A percentile compares a stretch with the other conserved stretches of the same genome.
Evolutionary conservation across 92 coral and sea anemone species (phyloP).

Genomic region (Plumapathes pennacea): DNA sequence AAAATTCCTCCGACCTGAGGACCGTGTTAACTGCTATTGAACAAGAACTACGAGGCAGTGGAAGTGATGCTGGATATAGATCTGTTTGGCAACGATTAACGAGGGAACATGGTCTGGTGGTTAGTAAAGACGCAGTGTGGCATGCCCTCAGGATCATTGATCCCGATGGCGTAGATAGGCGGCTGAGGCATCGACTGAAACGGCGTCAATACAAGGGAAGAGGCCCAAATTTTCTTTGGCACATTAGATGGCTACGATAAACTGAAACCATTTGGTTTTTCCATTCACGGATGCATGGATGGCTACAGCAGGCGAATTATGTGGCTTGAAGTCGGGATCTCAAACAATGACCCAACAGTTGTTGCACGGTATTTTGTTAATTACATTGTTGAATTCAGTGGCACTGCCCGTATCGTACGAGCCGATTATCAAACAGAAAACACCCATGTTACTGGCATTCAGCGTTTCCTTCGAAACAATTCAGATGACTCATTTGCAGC

Average conservation of each 20-base stretch:
- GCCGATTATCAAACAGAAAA: constrained; percentile 57
- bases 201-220: constrained; percentile 50
- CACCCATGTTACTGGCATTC: constrained; percentile 42
- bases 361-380: constrained; percentile 46
- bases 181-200: constrained; percentile 53
- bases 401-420: constrained; percentile 51
- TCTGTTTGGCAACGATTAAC: constrained; percentile 55
- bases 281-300: constrained; percentile 36
- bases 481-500: constrained; percentile 21
- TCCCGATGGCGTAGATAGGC: constrained; percentile 49
- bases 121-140: constrained; percentile 46
- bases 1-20: constrained; percentile 33
- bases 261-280: constrained; percentile 41
- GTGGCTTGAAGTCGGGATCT: constrained; percentile 58
- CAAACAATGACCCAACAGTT: constrained; percentile 53
- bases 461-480: constrained; percentile 28
- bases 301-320: constrained; percentile 47
- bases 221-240: constrained; percentile 51
- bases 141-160: constrained; percentile 46
- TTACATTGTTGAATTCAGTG: constrained; percentile 35
- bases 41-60: constrained; percentile 57
- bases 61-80: constrained; percentile 55
- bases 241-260: constrained; percentile 54
- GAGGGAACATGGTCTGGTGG: constrained; percentile 34
- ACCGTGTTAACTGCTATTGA: constrained; percentile 34